A percentile compares a stretch with the other conserved stretches of the same genome.
Evolutionary conservation across 1,140 invertebrate genomes (phyloP).

Genomic region (Drosophila burlai): DNA sequence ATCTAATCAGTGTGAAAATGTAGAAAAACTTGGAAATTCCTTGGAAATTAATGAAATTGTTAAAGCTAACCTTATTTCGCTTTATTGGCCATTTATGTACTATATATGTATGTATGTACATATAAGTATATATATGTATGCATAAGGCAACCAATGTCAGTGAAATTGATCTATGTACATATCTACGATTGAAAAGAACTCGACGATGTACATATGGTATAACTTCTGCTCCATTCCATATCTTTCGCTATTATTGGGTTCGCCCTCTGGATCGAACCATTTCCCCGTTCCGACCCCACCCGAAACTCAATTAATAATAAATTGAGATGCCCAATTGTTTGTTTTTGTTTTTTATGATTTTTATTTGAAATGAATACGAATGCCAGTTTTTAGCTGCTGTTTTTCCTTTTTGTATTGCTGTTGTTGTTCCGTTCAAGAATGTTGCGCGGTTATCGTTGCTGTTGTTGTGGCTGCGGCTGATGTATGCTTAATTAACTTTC

Average conservation of each 20-base stretch:
- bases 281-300: conserved; percentile 22
- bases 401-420: conserved; percentile 48
- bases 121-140: not conserved
- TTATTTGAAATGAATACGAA: conserved; percentile 84
- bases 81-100: not conserved
- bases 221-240: not conserved
- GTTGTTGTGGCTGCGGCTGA: conserved; percentile 30
- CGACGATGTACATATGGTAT: not conserved
- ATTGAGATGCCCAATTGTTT: conserved; percentile 37
- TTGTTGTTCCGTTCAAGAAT: conserved; percentile 50
- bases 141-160: not conserved
- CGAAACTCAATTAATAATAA: conserved; percentile 50
- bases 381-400: conserved; percentile 77
- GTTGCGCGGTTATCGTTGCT: conserved; percentile 29
- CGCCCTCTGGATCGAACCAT: not conserved
- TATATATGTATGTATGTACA: not conserved
- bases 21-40: not conserved
- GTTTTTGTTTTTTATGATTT: conserved; percentile 68
- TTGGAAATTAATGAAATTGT: not conserved
- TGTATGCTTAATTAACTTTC: conserved; percentile 56
- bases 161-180: not conserved
- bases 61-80: not conserved
- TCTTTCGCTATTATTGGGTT: conserved; percentile 3
- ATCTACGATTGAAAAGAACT: not conserved
- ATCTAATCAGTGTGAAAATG: not conserved